Base-by-base conservation (phyloP, 2,888 invertebrate genomes). In the Calliopum simillimum region DNA sequence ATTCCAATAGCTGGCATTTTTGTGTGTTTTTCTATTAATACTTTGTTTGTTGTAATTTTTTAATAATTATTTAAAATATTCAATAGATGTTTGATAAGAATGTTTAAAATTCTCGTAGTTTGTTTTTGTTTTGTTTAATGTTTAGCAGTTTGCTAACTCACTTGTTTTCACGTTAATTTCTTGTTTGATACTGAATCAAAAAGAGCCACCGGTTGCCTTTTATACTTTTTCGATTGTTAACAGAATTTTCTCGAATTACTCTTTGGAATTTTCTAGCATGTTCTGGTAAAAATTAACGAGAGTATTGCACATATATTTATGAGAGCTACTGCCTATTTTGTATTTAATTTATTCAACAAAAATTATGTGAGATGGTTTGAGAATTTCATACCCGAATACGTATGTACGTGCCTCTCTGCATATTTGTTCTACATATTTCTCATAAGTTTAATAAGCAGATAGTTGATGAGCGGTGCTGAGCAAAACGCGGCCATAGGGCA, bases 1-100 rank as follows among this genome's bases (percentile, higher is more conserved):
- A 95, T 95, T 76, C 94, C 94, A 76, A 94, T 89, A 68, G 92
- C 91, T 79, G 91, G 89, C 82, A 87, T 83, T 81, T 87, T 88
- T 25, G 87, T 87, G 87, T 49, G 46, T 46, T 11, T 49, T 63
- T 68, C 14, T 61, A 46, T 1, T 62, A 43, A 25, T 51, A 53
- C 4, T 25, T 62, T 25, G 13, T 0, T 55, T 14, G 47, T 58
- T 5, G 19, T 1, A 16, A 33, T n/a, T 2, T 19, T 23, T 65
- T 41, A 13, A 5, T n/a, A 8, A 46, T 23, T 13, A 13, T 23
- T 1, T 12, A 13, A 2, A n/a, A n/a, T 62, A n/a, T n/a, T 53
- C 6, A 53, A 6, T 53, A 19, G 4, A 13, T 58, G 25, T 58
- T 41, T n/a, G 0, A 5, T 16, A 11, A n/a, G 23, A 25, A n/a